Base-by-base conservation (phyloP, 2,888 invertebrate genomes). In the Hyalella azteca region DNA sequence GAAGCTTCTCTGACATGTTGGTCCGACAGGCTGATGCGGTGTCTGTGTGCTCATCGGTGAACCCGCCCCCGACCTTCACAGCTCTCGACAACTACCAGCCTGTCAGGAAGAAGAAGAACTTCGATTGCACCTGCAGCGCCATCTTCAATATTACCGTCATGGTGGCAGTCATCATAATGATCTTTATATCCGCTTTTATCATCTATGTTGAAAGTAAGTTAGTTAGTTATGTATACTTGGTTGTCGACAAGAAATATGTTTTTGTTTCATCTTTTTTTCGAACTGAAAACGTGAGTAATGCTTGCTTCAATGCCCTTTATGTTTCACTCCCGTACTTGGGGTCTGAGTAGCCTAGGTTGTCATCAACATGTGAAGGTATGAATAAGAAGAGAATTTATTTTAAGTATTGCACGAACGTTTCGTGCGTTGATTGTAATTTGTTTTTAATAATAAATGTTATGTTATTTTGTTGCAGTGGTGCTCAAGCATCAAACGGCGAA, bases 161-260 rank as follows among this genome's bases (percentile, higher is more conserved):
- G 40, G 78, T 82, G 41, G 81, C 79, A 2, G 75, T 82, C 7
- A 59, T 84, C 13, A 79, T 84, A 3, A 73, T 84, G 22, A 26
- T 82, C 3, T 78, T 84, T 13, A 84, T 84, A n/a, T 60, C 79
- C 36, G 81, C 78, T 3, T 84, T 84, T 36, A 84, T 84, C 45
- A 36, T 84, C 40, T 84, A 84, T 40, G 80, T 82, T n/a, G 83
- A 84, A 73, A 82, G 83, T 84, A 45, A 80, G 83, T 81, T 15
- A 0, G n/a, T n/a, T 11, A 15, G 15, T 9, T 29, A 49, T 49
- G 22, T 45, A n/a, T n/a, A n/a, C n/a, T n/a, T n/a, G n/a, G n/a
- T n/a, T n/a, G n/a, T n/a, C n/a, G n/a, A n/a, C n/a, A n/a, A n/a
- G n/a, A n/a, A n/a, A n/a, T n/a, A n/a, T n/a, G n/a, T n/a, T n/a